Conservation (phyloP, 2,888 invertebrate species). For the Lasioglossum zephyrum region DNA sequence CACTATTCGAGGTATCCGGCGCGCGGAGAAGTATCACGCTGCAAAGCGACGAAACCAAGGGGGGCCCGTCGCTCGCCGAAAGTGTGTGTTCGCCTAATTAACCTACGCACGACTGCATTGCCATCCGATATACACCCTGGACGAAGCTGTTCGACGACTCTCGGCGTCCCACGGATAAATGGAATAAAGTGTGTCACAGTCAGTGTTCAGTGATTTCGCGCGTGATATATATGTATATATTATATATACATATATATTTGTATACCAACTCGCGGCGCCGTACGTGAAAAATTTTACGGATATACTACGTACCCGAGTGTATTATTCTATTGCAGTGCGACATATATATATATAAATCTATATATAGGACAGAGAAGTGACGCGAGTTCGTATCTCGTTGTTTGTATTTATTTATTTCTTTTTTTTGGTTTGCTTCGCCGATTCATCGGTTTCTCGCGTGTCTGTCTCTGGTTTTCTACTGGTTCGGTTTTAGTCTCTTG, state of each 20-base stretch:
- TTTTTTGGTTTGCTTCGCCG: not conserved
- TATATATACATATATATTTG: not conserved
- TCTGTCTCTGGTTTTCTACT: constrained; percentile 5
- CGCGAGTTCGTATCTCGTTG: constrained; percentile 37
- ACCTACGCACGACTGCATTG: constrained; percentile 49
- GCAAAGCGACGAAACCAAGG: not conserved
- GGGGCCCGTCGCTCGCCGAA: constrained; percentile 10
- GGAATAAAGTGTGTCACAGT: constrained; percentile 71
- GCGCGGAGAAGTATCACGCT: not conserved
- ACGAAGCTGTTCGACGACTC: constrained; percentile 57
- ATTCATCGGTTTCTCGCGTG: not conserved
- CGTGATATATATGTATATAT: constrained; percentile 48
- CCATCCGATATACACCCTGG: constrained; percentile 44
- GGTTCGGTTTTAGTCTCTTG: not conserved
- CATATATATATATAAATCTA: not conserved
- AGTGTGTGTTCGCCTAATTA: constrained; percentile 43
- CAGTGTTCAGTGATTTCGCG: constrained; percentile 66
- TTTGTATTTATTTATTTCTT: not conserved
- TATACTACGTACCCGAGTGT: constrained; percentile 46
- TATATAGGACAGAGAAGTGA: constrained; percentile 27
- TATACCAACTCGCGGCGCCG: constrained; percentile 17
- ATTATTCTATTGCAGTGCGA: constrained; percentile 34
- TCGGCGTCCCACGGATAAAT: constrained; percentile 70
- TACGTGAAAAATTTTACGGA: constrained; percentile 28
- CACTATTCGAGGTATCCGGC: not conserved